A percentile compares a stretch with the other conserved stretches of the same genome.
Evolutionary conservation across 2,113 vertebrate species (phyloP).

Genomic region (Stictonetta naevosa): DNA sequence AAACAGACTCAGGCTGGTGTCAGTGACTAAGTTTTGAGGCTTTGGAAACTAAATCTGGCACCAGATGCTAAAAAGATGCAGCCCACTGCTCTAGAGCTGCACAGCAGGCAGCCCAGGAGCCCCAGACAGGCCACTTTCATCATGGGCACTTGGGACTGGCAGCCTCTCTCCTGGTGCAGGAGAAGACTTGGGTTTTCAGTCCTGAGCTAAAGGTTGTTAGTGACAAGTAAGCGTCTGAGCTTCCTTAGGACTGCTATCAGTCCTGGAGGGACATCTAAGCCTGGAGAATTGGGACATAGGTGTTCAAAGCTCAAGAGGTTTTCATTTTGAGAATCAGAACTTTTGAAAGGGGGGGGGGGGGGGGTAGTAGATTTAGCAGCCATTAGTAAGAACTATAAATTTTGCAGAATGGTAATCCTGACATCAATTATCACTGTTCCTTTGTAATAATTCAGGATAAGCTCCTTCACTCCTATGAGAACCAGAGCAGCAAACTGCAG

Average conservation of each 20-base stretch:
- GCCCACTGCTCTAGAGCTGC: neutral
- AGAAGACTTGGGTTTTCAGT: neutral
- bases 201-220: neutral
- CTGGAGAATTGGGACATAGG: neutral
- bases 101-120: neutral
- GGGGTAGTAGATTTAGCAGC: neutral
- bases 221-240: neutral
- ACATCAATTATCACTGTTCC: neutral
- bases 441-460: neutral
- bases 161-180: neutral
- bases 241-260: neutral
- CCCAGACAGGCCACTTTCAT: neutral
- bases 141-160: neutral
- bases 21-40: neutral
- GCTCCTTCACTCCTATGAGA: neutral
- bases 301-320: neutral
- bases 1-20: neutral
- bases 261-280: neutral
- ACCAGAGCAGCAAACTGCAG: neutral
- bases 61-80: neutral
- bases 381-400: neutral
- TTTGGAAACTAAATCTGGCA: neutral
- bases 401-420: neutral
- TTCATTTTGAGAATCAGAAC: neutral
- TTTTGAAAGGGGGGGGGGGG: neutral